Evolutionary conservation across 1,140 invertebrate species (phyloP).

Genomic region (Brachionus angularis): DNA sequence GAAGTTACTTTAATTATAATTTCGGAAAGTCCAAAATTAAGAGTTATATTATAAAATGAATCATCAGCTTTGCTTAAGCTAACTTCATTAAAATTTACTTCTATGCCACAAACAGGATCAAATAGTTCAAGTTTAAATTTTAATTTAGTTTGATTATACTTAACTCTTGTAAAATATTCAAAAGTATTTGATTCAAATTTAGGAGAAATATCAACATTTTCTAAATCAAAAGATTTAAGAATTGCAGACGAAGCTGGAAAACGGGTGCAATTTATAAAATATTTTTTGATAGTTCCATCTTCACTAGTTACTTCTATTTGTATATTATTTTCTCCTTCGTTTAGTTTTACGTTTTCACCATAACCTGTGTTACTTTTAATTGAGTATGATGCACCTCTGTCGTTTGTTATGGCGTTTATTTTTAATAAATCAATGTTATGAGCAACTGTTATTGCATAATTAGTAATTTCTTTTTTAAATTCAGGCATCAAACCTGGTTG

Average conservation of each 20-base stretch:
- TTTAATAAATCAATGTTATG: conserved; percentile 2
- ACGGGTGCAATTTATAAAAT: conserved; percentile 13
- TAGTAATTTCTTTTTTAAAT: conserved; percentile 7
- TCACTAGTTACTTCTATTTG: conserved; percentile 39
- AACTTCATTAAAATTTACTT: background rate
- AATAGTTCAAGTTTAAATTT: background rate
- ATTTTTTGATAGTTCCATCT: conserved; percentile 38
- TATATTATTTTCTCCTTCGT: conserved; percentile 37
- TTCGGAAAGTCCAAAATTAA: background rate
- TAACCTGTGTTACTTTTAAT: conserved; percentile 5
- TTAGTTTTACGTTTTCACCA: conserved; percentile 17
- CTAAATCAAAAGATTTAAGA: background rate
- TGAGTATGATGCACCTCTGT: conserved; percentile 6
- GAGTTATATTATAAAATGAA: background rate
- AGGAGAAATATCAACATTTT: background rate
- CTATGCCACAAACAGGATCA: background rate
- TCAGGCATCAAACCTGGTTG: background rate
- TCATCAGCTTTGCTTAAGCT: background rate
- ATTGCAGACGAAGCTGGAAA: conserved; percentile 6
- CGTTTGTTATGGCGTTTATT: background rate
- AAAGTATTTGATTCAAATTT: conserved; percentile 14
- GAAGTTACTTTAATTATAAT: background rate
- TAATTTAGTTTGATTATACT: background rate
- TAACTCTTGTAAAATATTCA: background rate
- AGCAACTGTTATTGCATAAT: conserved; percentile 17